Percentiles rank a stretch among this genome's conserved stretches.
Conservation (phyloP, 2,797 vertebrate genomes). For the Coracias cyanogaster region DNA sequence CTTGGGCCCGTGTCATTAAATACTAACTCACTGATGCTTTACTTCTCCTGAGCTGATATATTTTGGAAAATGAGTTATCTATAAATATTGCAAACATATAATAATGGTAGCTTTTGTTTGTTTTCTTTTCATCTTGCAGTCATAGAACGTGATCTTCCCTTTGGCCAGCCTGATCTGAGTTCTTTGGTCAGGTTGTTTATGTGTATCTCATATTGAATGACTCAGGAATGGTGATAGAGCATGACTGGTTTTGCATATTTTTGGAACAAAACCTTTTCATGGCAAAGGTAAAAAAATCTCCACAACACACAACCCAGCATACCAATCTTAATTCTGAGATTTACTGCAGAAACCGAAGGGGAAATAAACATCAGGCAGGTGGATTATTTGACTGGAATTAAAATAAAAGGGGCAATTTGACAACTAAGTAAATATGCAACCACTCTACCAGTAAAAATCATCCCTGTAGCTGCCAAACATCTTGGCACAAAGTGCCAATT, state of each 20-base stretch:
- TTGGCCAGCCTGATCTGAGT: neutral
- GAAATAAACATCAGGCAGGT: neutral
- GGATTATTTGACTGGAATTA: neutral
- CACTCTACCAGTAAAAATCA: neutral
- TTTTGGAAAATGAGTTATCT: neutral
- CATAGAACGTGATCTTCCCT: neutral
- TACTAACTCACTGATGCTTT: neutral
- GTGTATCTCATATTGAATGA: neutral
- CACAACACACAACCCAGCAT: neutral
- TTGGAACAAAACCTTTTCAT: neutral
- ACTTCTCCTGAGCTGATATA: neutral
- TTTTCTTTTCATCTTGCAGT: neutral
- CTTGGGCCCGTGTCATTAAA: neutral
- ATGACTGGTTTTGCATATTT: neutral
- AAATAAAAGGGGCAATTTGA: neutral
- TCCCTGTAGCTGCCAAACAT: neutral
- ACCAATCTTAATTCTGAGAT: neutral
- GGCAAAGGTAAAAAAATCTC: neutral
- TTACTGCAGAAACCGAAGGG: neutral
- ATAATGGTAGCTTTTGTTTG: neutral
- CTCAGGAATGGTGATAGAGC: neutral
- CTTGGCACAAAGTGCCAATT: neutral
- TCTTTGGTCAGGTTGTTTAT: neutral
- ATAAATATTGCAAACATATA: neutral
- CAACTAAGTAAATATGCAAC: neutral